A percentile compares a stretch with the other conserved stretches of the same genome.
phyloP scores from a whole-genome alignment of 2,888 invertebrate species.

The Cyclophora punctaria region DNA sequence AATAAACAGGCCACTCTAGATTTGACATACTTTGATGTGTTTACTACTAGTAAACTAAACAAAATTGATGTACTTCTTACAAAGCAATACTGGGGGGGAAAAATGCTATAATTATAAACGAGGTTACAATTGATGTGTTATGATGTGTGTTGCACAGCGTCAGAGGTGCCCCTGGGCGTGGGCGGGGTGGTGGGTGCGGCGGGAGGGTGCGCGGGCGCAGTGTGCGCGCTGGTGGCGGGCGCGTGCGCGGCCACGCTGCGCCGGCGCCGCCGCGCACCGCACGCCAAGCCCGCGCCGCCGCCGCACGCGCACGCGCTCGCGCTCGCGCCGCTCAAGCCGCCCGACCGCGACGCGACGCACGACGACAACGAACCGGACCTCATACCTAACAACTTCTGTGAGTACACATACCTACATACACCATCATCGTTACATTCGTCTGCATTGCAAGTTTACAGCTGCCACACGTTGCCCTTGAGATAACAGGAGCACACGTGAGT shows the following conservation, averaged over 20 bases:
- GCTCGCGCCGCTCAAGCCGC: slow-evolving; percentile 17
- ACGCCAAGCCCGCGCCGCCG: slow-evolving; percentile 35
- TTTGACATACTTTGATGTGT: too few relatives aligned
- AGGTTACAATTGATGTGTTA: neutral
- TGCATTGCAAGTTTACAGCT: too few relatives aligned
- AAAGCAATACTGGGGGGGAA: too few relatives aligned
- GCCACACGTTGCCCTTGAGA: too few relatives aligned
- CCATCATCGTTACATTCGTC: too few relatives aligned
- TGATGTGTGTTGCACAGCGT: slow-evolving; percentile 31
- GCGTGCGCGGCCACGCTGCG: slow-evolving; percentile 46
- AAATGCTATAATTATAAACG: too few relatives aligned
- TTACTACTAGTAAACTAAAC: too few relatives aligned
- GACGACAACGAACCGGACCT: slow-evolving; percentile 66
- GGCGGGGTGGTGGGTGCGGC: slow-evolving; percentile 47
- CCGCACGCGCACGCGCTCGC: slow-evolving; percentile 26
- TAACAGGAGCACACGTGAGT: too few relatives aligned
- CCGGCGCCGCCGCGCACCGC: slow-evolving; percentile 33
- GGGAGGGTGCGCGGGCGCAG: slow-evolving; percentile 44
- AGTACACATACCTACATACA: slow-evolving; percentile 26
- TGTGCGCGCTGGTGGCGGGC: slow-evolving; percentile 43
- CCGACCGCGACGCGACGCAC: slow-evolving; percentile 22
- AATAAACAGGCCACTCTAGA: too few relatives aligned
- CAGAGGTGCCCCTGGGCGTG: slow-evolving; percentile 48
- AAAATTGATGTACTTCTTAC: too few relatives aligned
- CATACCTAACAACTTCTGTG: slow-evolving; percentile 65